These are phyloP conservation scores for Phyllotis vaccarum DNA, from an alignment of 2,797 vertebrate species.

Conservation along the genomic window DNA sequence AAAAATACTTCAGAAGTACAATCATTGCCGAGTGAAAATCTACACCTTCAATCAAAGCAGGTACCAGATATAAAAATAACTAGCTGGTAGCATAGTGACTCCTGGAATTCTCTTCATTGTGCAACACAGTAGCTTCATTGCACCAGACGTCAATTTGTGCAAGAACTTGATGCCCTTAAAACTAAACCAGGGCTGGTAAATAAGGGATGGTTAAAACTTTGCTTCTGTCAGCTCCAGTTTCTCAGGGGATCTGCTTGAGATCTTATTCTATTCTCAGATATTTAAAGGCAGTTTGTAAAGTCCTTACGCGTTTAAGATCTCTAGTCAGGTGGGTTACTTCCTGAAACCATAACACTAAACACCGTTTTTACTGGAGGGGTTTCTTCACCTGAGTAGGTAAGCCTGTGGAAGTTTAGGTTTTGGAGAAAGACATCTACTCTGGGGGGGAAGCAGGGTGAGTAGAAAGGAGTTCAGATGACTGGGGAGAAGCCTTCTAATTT, in stretches of 20 bases:
- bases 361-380: slow-evolving; percentile 17
- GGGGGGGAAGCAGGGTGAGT: not conserved
- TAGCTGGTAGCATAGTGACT: not conserved
- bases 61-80: slow-evolving; percentile 81
- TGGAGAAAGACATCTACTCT: not conserved
- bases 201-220: slow-evolving; percentile 6
- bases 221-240: slow-evolving; percentile 17
- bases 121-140: not conserved
- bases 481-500: slow-evolving; percentile 25
- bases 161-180: slow-evolving; percentile 38
- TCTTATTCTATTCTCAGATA: not conserved
- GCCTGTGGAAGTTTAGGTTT: slow-evolving; percentile 27
- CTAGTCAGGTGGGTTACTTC: not conserved
- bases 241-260: slow-evolving; percentile 37
- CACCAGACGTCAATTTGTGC: not conserved
- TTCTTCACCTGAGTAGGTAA: slow-evolving; percentile 19
- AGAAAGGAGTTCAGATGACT: slow-evolving; percentile 8
- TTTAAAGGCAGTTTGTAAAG: slow-evolving; percentile 7
- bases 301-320: not conserved
- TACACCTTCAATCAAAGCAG: slow-evolving; percentile 99
- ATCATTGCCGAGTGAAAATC: slow-evolving; percentile 94
- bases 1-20: slow-evolving; percentile 96
- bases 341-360: not conserved
- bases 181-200: not conserved
- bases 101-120: not conserved